Percentiles rank a stretch among this genome's conserved stretches.
Evolutionary conservation across 2,113 vertebrate genomes (phyloP).

Genomic region (Sclerurus mexicanus): DNA sequence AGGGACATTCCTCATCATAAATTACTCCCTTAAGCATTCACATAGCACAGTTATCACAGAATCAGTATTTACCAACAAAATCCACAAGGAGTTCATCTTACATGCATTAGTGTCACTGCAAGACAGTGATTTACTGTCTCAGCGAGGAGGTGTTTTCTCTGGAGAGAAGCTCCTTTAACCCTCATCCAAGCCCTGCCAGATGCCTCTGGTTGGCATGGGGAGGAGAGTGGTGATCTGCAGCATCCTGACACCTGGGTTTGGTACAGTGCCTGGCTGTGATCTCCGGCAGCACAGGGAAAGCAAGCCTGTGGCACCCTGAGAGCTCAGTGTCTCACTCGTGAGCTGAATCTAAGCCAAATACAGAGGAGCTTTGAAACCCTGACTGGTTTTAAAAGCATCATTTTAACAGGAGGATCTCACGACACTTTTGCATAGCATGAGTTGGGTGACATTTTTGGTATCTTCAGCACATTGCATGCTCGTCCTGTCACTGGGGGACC

Average conservation of each 20-base stretch:
- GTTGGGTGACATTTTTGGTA: not conserved
- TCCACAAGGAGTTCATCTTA: not conserved
- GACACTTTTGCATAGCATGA: fast-evolving
- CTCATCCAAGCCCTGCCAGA: not conserved
- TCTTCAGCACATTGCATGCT: not conserved
- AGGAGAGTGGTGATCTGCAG: not conserved
- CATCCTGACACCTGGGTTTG: not conserved
- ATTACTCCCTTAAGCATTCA: not conserved
- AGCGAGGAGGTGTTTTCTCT: not conserved
- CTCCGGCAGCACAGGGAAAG: not conserved
- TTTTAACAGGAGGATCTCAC: not conserved
- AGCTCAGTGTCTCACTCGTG: not conserved
- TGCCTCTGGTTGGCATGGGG: not conserved
- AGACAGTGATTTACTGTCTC: slow-evolving; percentile 2
- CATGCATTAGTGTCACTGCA: not conserved
- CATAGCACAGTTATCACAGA: not conserved
- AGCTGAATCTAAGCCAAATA: not conserved
- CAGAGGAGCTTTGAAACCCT: not conserved
- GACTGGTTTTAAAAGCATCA: not conserved
- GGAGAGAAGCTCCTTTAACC: not conserved
- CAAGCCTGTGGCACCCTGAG: not conserved
- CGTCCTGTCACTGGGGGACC: fast-evolving
- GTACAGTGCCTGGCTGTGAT: fast-evolving
- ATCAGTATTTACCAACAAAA: not conserved
- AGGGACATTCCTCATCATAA: not conserved